Conservation (phyloP, 2,113 vertebrate species). For the Brachirus orientalis region DNA sequence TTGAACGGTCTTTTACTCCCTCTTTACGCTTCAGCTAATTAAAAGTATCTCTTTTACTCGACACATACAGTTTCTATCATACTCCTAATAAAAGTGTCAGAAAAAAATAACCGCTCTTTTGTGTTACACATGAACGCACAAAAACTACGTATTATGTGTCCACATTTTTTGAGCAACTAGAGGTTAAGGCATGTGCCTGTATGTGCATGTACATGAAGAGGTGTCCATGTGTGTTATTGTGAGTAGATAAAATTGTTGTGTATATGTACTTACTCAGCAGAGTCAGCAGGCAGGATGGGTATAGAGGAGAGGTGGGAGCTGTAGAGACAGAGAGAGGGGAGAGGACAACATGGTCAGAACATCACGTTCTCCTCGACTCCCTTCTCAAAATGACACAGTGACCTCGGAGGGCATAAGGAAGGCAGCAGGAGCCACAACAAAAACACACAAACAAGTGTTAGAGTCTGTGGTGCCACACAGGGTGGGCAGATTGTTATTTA, state of each 20-base stretch:
- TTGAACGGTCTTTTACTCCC: background rate
- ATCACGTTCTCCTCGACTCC: slow-evolving; percentile 32
- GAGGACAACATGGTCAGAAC: slow-evolving; percentile 61
- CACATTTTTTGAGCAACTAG: background rate
- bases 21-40: background rate
- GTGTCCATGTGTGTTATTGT: background rate
- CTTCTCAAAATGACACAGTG: slow-evolving; percentile 5
- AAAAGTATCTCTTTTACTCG: background rate
- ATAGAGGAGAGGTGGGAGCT: slow-evolving; percentile 91
- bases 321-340: slow-evolving; percentile 71
- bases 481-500: slow-evolving; percentile 65
- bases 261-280: slow-evolving; percentile 89
- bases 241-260: slow-evolving; percentile 4
- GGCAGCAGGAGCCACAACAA: slow-evolving; percentile 27
- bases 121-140: background rate
- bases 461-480: slow-evolving; percentile 31
- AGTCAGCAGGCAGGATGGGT: slow-evolving; percentile 92
- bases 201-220: no score
- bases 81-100: no score
- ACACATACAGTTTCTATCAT: no score
- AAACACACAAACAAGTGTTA: slow-evolving; percentile 14
- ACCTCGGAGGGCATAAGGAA: slow-evolving; percentile 28
- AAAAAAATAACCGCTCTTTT: background rate
- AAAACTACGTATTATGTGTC: no score
- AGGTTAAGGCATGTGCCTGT: no score